These are phyloP conservation scores for Agrotis ipsilon DNA, from an alignment of 2,888 invertebrate genomes.

Conservation along the genomic window DNA sequence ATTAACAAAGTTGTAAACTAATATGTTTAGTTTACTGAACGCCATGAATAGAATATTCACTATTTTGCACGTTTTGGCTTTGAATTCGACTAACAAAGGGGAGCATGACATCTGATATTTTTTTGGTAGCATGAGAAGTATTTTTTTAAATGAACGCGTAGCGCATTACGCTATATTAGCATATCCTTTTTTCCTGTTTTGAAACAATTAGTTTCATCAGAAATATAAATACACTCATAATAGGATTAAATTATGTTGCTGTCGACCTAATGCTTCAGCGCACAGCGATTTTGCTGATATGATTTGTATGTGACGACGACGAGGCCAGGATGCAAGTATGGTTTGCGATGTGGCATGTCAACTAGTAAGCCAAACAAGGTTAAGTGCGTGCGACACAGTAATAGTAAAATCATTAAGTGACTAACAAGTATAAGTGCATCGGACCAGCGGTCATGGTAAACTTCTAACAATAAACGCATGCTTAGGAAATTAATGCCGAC, in stretches of 20 bases:
- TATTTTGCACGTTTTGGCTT: slow-evolving; percentile 64
- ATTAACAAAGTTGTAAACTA: slow-evolving; percentile 68
- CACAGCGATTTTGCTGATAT: slow-evolving; percentile 53
- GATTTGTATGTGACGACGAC: slow-evolving; percentile 66
- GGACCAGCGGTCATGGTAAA: slow-evolving; percentile 84
- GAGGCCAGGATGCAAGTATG: slow-evolving; percentile 79
- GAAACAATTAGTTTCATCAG: slow-evolving; percentile 50
- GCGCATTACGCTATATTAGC: slow-evolving; percentile 37
- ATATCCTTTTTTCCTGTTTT: slow-evolving; percentile 53
- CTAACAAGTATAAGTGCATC: slow-evolving; percentile 78
- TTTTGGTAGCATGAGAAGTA: slow-evolving; percentile 53
- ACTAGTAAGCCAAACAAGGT: slow-evolving; percentile 83
- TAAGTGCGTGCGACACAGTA: slow-evolving; percentile 78
- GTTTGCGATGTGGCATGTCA: slow-evolving; percentile 78
- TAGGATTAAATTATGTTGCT: slow-evolving; percentile 24
- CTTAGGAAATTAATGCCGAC: slow-evolving; percentile 77
- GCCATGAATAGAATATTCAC: slow-evolving; percentile 65
- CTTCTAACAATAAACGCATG: slow-evolving; percentile 80
- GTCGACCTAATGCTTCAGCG: slow-evolving; percentile 13
- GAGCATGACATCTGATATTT: slow-evolving; percentile 72
- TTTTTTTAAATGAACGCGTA: slow-evolving; percentile 35
- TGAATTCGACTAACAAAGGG: slow-evolving; percentile 73
- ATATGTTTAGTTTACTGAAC: slow-evolving; percentile 60
- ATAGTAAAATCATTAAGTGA: slow-evolving; percentile 79
- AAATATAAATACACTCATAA: slow-evolving; percentile 19